These are phyloP conservation scores for Spicauda simplicius DNA, from an alignment of 2,888 invertebrate species.

Conservation along the genomic window DNA sequence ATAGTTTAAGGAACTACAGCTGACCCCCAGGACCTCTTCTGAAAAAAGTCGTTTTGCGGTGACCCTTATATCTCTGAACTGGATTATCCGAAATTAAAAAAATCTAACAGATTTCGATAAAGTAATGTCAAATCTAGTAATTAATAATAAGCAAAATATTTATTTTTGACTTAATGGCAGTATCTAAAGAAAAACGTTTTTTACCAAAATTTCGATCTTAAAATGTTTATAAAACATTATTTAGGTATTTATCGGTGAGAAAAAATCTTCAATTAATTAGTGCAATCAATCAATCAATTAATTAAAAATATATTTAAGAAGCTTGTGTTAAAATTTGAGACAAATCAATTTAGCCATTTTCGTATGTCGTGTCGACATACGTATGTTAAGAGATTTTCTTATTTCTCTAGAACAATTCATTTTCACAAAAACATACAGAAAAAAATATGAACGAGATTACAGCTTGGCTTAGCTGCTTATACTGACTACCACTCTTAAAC, in stretches of 20 bases:
- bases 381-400: too few relatives aligned
- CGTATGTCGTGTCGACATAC: not conserved
- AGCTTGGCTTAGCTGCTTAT: too few relatives aligned
- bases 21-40: too few relatives aligned
- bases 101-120: too few relatives aligned
- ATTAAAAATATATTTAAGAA: conserved; percentile 36
- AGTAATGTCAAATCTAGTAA: too few relatives aligned
- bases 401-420: too few relatives aligned
- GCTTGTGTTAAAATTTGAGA: conserved; percentile 33
- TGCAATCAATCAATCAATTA: conserved; percentile 10
- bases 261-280: not conserved
- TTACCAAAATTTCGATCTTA: not conserved
- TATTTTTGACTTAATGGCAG: not conserved
- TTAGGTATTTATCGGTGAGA: not conserved
- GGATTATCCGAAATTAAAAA: not conserved
- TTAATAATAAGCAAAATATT: too few relatives aligned
- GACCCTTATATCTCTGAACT: too few relatives aligned
- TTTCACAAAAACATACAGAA: too few relatives aligned
- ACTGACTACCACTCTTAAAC: too few relatives aligned
- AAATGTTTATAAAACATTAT: conserved; percentile 13
- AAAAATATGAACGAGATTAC: too few relatives aligned
- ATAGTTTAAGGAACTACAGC: conserved; percentile 1
- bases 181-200: not conserved
- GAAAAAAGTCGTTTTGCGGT: not conserved
- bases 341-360: conserved; percentile 36